Conservation (phyloP, 2,888 invertebrate species). For the Zelleria hepariella region DNA sequence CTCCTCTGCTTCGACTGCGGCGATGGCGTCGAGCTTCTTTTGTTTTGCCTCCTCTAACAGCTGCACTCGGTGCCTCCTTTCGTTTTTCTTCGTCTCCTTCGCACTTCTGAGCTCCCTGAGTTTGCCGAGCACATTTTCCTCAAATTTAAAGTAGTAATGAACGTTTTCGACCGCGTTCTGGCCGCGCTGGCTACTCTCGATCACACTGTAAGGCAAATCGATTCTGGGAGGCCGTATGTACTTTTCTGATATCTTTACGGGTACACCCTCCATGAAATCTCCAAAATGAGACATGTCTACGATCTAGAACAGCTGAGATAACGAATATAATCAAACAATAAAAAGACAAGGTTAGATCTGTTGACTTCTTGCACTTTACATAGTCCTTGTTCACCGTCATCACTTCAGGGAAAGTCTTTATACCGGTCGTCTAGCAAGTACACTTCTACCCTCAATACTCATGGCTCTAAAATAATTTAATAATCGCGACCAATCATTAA, state of each 20-base stretch:
- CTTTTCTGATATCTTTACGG: slow-evolving; percentile 90
- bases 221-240: slow-evolving; percentile 82
- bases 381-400: slow-evolving; percentile 58
- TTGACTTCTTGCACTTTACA: slow-evolving; percentile 56
- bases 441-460: too few species aligned
- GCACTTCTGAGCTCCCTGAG: slow-evolving; percentile 79
- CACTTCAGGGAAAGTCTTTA: slow-evolving; percentile 27
- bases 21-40: slow-evolving; percentile 65
- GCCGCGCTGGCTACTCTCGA: slow-evolving; percentile 45
- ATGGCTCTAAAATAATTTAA: not conserved
- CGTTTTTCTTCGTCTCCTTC: slow-evolving; percentile 74
- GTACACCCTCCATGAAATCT: slow-evolving; percentile 85
- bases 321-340: slow-evolving; percentile 48
- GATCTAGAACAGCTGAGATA: slow-evolving; percentile 28
- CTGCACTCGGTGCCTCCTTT: slow-evolving; percentile 73
- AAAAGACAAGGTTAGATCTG: slow-evolving; percentile 57
- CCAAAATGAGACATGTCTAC: slow-evolving; percentile 66
- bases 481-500: too few species aligned
- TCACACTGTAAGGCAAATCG: slow-evolving; percentile 65
- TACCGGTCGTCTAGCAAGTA: not conserved
- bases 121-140: slow-evolving; percentile 79
- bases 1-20: slow-evolving; percentile 61
- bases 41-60: slow-evolving; percentile 71
- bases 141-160: slow-evolving; percentile 82
- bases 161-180: slow-evolving; percentile 45